Evolutionary conservation across 2,797 vertebrate species (phyloP).

Genomic region (Pitangus sulphuratus): DNA sequence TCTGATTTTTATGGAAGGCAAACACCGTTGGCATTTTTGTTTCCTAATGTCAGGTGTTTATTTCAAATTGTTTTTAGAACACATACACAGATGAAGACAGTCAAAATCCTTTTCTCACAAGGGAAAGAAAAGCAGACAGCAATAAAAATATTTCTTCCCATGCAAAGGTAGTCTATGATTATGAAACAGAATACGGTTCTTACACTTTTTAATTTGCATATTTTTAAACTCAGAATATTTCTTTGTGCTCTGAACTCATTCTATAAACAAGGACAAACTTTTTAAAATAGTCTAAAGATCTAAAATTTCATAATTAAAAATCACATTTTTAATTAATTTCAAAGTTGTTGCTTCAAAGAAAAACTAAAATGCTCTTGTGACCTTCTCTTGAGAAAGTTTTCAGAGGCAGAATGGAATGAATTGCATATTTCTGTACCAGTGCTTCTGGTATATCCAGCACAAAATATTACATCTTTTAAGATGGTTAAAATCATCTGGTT

Average conservation of each 20-base stretch:
- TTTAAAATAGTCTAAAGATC: neutral
- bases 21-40: neutral
- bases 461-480: neutral
- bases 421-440: neutral
- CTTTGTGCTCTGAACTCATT: neutral
- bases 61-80: neutral
- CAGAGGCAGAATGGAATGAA: neutral
- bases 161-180: neutral
- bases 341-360: neutral
- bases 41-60: neutral
- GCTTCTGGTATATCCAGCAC: neutral
- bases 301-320: neutral
- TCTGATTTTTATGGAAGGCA: neutral
- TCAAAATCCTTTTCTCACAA: neutral
- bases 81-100: neutral
- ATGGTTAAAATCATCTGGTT: neutral
- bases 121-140: neutral
- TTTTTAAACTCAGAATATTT: neutral
- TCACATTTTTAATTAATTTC: neutral
- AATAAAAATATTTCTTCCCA: neutral
- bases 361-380: neutral
- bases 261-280: neutral
- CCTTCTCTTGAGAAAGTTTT: neutral
- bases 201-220: neutral
- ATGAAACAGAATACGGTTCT: neutral